A percentile compares a stretch with the other conserved stretches of the same genome.
Evolutionary conservation across 2,797 vertebrate genomes (phyloP).

Genomic region (Philypnodon macrostomus): DNA sequence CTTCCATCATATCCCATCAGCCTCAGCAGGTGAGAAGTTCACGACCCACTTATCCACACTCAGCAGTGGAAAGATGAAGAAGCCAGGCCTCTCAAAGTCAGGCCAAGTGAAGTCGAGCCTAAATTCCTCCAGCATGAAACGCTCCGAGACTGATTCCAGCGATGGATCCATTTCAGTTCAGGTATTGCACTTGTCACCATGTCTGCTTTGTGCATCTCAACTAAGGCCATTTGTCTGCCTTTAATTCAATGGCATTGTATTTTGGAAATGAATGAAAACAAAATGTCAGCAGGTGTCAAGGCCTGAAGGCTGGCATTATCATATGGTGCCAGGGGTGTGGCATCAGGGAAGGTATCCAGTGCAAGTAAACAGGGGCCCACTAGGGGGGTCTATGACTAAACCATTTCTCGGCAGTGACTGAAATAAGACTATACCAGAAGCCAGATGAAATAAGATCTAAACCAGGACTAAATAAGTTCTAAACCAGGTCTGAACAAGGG

Average conservation of each 20-base stretch:
- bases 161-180: constrained; percentile 38
- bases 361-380: too few relatives aligned
- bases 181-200: constrained; percentile 26
- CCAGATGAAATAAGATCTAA: too few relatives aligned
- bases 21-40: constrained; percentile 36
- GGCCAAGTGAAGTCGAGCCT: constrained; percentile 30
- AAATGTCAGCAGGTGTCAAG: constrained; percentile 17
- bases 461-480: too few relatives aligned
- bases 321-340: too few relatives aligned
- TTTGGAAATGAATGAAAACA: constrained; percentile 24
- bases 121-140: constrained; percentile 41
- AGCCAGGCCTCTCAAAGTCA: constrained; percentile 11
- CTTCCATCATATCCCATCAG: constrained; percentile 16
- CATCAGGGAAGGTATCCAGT: too few relatives aligned
- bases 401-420: too few relatives aligned
- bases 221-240: constrained; percentile 12
- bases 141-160: constrained; percentile 30
- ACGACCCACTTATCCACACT: constrained; percentile 35
- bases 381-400: too few relatives aligned
- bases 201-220: constrained; percentile 29
- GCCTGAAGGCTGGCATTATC: neutral
- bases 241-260: constrained; percentile 36
- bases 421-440: too few relatives aligned
- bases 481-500: too few relatives aligned
- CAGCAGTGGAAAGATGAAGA: constrained; percentile 21